Evolutionary conservation across 2,888 invertebrate species (phyloP), one percentile per base, ranked within the genome.

Genomic region (Xanthia togata): DNA sequence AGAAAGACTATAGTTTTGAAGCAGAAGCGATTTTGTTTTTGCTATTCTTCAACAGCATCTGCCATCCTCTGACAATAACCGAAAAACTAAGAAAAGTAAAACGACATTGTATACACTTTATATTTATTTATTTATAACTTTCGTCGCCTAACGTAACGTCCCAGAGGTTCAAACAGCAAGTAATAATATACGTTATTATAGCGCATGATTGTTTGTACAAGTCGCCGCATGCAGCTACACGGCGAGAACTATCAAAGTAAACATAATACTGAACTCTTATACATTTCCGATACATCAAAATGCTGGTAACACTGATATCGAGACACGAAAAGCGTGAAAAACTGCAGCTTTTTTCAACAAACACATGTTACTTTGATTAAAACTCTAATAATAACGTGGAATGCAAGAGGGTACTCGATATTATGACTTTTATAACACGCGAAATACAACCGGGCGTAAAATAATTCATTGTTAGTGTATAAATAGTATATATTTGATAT

Each of bases 371-470:
- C 89, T 88, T 92, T 65, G 83, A 86, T 84, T 83, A 79, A 57
- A 82, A 81, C 64, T 89, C 92, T 94, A 93, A 93, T 91, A 91
- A 89, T 91, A 94, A 93, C 91, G 93, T 96, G 96, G 96, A 96
- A 96, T 96, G 96, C 96, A 95, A 94, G 92, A 93, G 94, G 95
- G 91, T 91, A 90, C 91, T 90, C 90, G 88, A 91, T 87, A 88
- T 87, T 82, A 85, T 89, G 89, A 91, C 89, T 81, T 82, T 81
- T 78, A 72, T 84, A 84, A 88, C 91, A 90, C 88, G 88, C 83
- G 88, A 92, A 89, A 91, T 92, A 91, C 90, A 91, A 91, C 89
- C 90, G 91, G 89, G 90, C 92, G 88, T 89, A 90, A 92, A 91
- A 93, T 89, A 92, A 91, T 91, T 89, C 89, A 92, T 91, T 90